phyloP scores from a whole-genome alignment of 1,140 invertebrate genomes.

The Mesaphorura yosii region DNA sequence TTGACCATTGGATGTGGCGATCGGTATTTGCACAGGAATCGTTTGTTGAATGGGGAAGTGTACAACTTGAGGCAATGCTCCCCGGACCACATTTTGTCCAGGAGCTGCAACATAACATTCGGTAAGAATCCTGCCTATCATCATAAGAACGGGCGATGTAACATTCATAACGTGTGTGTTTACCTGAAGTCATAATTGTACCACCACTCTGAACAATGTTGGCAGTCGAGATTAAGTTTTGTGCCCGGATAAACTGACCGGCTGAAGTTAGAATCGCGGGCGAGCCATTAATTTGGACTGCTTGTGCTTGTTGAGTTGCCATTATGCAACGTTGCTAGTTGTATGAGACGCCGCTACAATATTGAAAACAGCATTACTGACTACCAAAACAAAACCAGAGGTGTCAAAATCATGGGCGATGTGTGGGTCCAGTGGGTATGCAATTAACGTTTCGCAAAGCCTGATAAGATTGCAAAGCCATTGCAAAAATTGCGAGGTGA shows the following conservation, averaged over 20 bases:
- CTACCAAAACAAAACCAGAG: too few species aligned
- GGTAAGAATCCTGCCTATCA: not conserved
- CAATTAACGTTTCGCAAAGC: too few species aligned
- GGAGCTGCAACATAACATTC: constrained; percentile 17
- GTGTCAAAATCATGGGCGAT: too few species aligned
- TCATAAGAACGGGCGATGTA: not conserved
- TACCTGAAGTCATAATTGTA: constrained; percentile 21
- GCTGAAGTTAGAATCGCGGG: constrained; percentile 23
- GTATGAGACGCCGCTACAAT: too few species aligned
- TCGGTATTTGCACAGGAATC: constrained; percentile 83
- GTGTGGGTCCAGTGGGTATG: too few species aligned
- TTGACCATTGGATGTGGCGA: constrained; percentile 76
- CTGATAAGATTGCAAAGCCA: too few species aligned
- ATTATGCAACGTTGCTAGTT: too few species aligned
- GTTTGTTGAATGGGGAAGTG: constrained; percentile 72
- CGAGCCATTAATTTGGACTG: constrained; percentile 24
- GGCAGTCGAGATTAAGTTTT: constrained; percentile 27
- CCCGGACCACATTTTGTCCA: constrained; percentile 61
- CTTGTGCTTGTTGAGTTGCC: constrained; percentile 21
- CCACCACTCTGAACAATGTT: constrained; percentile 29
- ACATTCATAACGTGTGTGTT: not conserved
- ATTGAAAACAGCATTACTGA: too few species aligned
- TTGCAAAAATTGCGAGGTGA: too few species aligned
- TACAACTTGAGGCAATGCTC: constrained; percentile 47
- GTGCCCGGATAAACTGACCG: constrained; percentile 26